phyloP scores from a whole-genome alignment of 2,888 invertebrate species.

The Pogonocherus hispidulus region DNA sequence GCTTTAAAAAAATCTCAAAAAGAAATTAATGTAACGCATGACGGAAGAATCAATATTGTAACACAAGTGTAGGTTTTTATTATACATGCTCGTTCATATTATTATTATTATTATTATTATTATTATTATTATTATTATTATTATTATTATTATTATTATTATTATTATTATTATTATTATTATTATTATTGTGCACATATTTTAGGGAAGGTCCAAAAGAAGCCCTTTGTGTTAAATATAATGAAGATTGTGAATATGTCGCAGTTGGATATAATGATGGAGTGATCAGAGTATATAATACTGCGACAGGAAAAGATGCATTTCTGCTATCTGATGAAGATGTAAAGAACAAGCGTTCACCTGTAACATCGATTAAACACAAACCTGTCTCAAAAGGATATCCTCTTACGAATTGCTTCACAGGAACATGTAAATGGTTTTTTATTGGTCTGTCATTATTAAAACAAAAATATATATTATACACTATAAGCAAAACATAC shows the following conservation, averaged over 20 bases:
- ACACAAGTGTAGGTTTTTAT: slow-evolving; percentile 53
- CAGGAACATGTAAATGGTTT: slow-evolving; percentile 75
- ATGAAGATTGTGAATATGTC: slow-evolving; percentile 73
- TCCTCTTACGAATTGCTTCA: slow-evolving; percentile 73
- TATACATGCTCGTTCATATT: background rate
- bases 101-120: too few species aligned
- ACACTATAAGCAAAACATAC: background rate
- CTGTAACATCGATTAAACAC: slow-evolving; percentile 75
- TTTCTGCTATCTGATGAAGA: slow-evolving; percentile 70
- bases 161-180: too few species aligned
- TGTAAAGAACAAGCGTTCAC: slow-evolving; percentile 68
- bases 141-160: too few species aligned
- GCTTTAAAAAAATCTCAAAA: slow-evolving; percentile 43
- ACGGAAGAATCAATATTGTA: slow-evolving; percentile 56
- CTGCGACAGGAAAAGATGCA: slow-evolving; percentile 69
- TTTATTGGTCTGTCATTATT: too few species aligned
- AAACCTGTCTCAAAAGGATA: slow-evolving; percentile 73
- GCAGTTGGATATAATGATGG: slow-evolving; percentile 76
- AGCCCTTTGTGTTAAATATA: slow-evolving; percentile 67
- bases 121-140: too few species aligned
- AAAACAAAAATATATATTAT: too few species aligned
- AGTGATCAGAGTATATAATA: slow-evolving; percentile 72
- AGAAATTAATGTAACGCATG: slow-evolving; percentile 52
- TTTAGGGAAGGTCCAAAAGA: slow-evolving; percentile 51
- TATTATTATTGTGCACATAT: too few species aligned